Conservation (phyloP, 1,140 invertebrate species). For the Drosophila triauraria region DNA sequence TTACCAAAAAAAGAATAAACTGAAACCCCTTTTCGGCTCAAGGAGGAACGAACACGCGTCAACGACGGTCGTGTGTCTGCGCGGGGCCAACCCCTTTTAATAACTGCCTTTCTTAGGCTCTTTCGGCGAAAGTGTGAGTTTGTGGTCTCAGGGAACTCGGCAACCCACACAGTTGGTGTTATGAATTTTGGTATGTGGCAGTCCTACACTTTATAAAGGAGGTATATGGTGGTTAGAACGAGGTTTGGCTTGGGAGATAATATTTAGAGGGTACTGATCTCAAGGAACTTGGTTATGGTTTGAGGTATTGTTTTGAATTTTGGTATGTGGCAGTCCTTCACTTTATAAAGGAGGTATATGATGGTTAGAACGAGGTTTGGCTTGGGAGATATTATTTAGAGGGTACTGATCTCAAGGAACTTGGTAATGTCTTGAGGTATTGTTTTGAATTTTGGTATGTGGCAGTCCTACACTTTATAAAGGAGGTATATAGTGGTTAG, state of each 20-base stretch:
- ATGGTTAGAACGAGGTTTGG: not conserved
- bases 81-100: slow-evolving; percentile 1
- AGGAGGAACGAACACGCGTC: slow-evolving; percentile 24
- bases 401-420: not conserved
- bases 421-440: not conserved
- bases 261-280: not conserved
- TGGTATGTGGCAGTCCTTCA: not conserved
- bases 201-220: not conserved
- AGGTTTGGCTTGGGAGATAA: not conserved
- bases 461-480: not conserved
- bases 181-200: slow-evolving; percentile 29
- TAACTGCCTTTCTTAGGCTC: slow-evolving; percentile 5
- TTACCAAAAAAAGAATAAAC: slow-evolving; percentile 26
- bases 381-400: not conserved
- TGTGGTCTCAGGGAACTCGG: slow-evolving; percentile 35
- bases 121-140: slow-evolving; percentile 29
- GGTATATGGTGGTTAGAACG: not conserved
- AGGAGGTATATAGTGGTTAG: not conserved
- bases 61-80: slow-evolving; percentile 1
- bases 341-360: too few species aligned
- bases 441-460: not conserved
- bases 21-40: not conserved
- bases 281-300: not conserved
- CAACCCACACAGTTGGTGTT: slow-evolving; percentile 16
- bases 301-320: not conserved